A percentile compares a stretch with the other conserved stretches of the same genome.
These are phyloP conservation scores for Melangyna quadrimaculata DNA, from an alignment of 2,888 invertebrate species.

Conservation along the genomic window DNA sequence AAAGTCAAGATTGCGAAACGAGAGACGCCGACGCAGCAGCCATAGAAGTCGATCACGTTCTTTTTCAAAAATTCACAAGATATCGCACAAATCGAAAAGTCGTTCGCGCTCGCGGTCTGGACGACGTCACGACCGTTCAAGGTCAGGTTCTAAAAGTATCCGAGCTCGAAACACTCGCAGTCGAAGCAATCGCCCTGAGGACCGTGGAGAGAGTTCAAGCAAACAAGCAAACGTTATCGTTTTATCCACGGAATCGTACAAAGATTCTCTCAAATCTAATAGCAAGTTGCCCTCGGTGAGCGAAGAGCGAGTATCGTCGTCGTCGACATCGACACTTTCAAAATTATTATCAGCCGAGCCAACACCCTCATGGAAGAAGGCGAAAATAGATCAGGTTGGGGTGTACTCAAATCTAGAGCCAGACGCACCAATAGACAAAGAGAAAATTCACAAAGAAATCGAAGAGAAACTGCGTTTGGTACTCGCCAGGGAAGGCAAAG, in stretches of 20 bases:
- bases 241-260: constrained; percentile 61
- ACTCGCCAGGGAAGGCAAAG: constrained; percentile 80
- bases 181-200: constrained; percentile 41
- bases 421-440: constrained; percentile 79
- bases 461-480: constrained; percentile 79
- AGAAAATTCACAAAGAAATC: constrained; percentile 80
- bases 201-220: constrained; percentile 8
- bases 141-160: constrained; percentile 28
- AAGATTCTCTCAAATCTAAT: constrained; percentile 48
- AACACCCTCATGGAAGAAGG: constrained; percentile 47
- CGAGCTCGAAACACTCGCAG: constrained; percentile 20
- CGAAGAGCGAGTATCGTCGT: constrained; percentile 59
- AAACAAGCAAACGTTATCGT: constrained; percentile 59
- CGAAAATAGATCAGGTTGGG: constrained; percentile 72
- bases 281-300: constrained; percentile 25
- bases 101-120: constrained; percentile 63
- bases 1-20: constrained; percentile 21
- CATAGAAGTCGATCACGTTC: constrained; percentile 65
- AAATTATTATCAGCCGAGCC: constrained; percentile 65
- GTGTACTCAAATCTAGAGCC: constrained; percentile 77
- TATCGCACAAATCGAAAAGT: constrained; percentile 25
- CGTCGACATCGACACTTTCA: constrained; percentile 11
- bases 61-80: constrained; percentile 18
- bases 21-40: constrained; percentile 40
- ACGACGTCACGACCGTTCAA: constrained; percentile 53